These are phyloP conservation scores for Antedon bifida DNA, from an alignment of 35 echinoderm and acorn worm species.

Conservation along the genomic window DNA sequence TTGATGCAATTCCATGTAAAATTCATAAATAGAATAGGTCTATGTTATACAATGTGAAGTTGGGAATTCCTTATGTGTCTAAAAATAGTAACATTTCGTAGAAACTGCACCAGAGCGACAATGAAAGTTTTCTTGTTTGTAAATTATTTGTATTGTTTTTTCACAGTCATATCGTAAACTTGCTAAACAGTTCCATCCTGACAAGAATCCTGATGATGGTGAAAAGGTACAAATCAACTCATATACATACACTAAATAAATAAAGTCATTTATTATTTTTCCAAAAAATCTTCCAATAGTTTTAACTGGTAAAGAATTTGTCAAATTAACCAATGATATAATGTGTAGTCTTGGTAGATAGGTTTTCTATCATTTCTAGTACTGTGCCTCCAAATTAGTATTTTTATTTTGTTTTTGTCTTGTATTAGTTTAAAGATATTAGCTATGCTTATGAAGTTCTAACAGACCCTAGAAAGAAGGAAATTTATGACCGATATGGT, in stretches of 20 bases:
- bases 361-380: not conserved
- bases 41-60: too few relatives aligned
- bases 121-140: too few relatives aligned
- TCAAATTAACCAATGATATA: not conserved
- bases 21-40: too few relatives aligned
- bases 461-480: constrained; percentile 59
- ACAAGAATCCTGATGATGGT: constrained; percentile 77
- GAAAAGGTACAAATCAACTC: constrained; percentile 59
- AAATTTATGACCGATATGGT: constrained; percentile 77
- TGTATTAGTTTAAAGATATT: constrained; percentile 82
- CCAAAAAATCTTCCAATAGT: not conserved
- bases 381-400: not conserved
- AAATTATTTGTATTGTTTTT: constrained; percentile 1
- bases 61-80: too few relatives aligned
- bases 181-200: constrained; percentile 84
- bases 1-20: too few relatives aligned
- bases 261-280: not conserved
- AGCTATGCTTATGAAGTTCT: constrained; percentile 89
- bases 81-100: too few relatives aligned
- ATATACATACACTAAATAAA: not conserved
- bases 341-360: not conserved
- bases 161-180: constrained; percentile 80
- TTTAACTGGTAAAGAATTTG: not conserved
- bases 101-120: too few relatives aligned
- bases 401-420: not conserved